Percentiles rank a stretch among this genome's conserved stretches.
Evolutionary conservation across 30 jellyfish, hydroid and myxozoan species (phyloP).

Genomic region (Cassiopea xamachana): DNA sequence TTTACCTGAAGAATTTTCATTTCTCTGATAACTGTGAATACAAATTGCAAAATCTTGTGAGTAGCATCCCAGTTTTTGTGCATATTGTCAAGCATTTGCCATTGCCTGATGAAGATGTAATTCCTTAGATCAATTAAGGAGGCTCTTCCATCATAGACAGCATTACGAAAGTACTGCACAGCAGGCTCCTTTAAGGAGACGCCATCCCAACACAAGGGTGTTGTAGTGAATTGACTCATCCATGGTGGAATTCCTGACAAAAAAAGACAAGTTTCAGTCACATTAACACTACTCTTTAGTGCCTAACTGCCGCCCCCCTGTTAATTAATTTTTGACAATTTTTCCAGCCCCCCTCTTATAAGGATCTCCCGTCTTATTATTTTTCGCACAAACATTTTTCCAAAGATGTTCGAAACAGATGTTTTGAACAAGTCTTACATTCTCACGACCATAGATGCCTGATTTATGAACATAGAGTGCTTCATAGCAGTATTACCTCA

Average conservation of each 20-base stretch:
- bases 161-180: constrained; percentile 47
- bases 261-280: not conserved
- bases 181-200: constrained; percentile 64
- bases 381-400: too few species aligned
- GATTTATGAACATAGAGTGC: too few species aligned
- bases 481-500: too few species aligned
- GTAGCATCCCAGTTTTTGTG: constrained; percentile 77
- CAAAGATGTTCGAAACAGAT: too few species aligned
- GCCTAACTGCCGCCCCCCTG: too few species aligned
- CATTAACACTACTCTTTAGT: too few species aligned
- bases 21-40: constrained; percentile 86
- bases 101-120: constrained; percentile 85
- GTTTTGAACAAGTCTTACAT: too few species aligned
- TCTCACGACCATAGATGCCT: too few species aligned
- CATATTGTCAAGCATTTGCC: constrained; percentile 76
- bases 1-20: constrained; percentile 75
- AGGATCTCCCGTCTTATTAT: too few species aligned
- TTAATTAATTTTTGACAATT: too few species aligned
- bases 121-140: constrained; percentile 86
- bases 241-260: constrained; percentile 81
- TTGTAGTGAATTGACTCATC: constrained; percentile 72
- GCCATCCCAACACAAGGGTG: constrained; percentile 86
- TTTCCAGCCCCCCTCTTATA: too few species aligned
- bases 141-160: constrained; percentile 81
- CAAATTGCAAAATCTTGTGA: constrained; percentile 75